Conservation (phyloP, 2,888 invertebrate genomes). For the Acrobasis repandana region DNA sequence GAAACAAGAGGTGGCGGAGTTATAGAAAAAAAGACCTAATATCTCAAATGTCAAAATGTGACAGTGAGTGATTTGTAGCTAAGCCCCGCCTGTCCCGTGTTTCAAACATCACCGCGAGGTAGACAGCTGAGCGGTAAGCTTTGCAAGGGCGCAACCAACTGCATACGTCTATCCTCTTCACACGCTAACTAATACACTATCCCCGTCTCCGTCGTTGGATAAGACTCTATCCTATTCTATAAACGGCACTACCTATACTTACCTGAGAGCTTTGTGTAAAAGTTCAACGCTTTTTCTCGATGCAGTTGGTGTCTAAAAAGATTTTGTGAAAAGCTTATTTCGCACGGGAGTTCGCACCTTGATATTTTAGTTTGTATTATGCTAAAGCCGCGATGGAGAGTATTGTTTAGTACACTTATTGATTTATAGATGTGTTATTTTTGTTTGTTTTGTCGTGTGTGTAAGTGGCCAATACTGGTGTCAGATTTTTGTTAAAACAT, state of each 20-base stretch:
- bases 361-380: conserved; percentile 39
- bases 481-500: conserved; percentile 24
- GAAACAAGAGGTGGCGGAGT: conserved; percentile 75
- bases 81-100: conserved; percentile 84
- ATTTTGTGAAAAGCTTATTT: conserved; percentile 62
- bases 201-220: conserved; percentile 61
- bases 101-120: conserved; percentile 83
- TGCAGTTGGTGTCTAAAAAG: conserved; percentile 70
- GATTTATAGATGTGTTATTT: conserved; percentile 24
- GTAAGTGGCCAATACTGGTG: too few relatives aligned
- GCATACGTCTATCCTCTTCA: conserved; percentile 67
- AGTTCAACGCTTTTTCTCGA: conserved; percentile 77
- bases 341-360: conserved; percentile 52
- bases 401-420: conserved; percentile 6
- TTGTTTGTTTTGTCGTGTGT: too few relatives aligned
- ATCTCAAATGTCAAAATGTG: conserved; percentile 84
- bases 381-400: neutral
- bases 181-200: conserved; percentile 50
- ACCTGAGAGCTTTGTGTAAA: conserved; percentile 82
- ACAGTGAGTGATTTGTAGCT: conserved; percentile 84
- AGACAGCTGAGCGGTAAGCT: conserved; percentile 82
- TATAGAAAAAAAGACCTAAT: conserved; percentile 83
- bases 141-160: conserved; percentile 67
- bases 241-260: conserved; percentile 75
- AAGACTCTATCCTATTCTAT: conserved; percentile 72